Base-by-base conservation (phyloP, 2,113 vertebrate species). In the Carassius carassius region DNA sequence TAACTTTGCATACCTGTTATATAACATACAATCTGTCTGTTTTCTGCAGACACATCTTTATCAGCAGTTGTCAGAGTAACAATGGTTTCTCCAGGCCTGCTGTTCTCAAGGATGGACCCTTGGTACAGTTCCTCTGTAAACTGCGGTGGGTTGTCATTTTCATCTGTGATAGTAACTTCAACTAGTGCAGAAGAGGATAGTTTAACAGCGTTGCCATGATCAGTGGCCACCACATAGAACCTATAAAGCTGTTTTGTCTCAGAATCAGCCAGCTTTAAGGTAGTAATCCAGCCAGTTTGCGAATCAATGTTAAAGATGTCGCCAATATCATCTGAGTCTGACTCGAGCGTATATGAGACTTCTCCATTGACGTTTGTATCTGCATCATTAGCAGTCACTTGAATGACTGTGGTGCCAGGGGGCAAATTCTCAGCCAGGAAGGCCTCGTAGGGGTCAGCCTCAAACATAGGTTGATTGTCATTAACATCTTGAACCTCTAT, bases 401-500 rank as follows among this genome's bases (percentile, higher is more conserved):
- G 98, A 86, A 99, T 99, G 54, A 99, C 96, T 0, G 96, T 96
- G 47, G 97, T 98, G 72, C 97, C 98, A 44, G 94, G 91, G 1
- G 96, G 97, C 97, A 98, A 95, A 88, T 99, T 99, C 92, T 99
- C 98, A 76, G 95, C 95, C 85, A 99, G 93, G 88, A 96, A 96
- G 37, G 98, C 97, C 87, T 93, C 93, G 92, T 99, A 99, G 2
- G 97, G 96, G 86, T 96, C 96, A 44, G 98, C 95, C 60, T 99
- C 98, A 86, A 99, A 99, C 83, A 96, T 83, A 1, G 98, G 98
- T 80, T 94, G 94, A 81, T 99, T 99, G 85, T 99, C 98, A 82
- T 99, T 99, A 76, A 99, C 95, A 0, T 99, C 98, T 88, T 97
- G 96, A 62, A 99, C 97, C 88, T 99, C 96, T 89, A 99, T 96